Evolutionary conservation across 2,797 vertebrate genomes (phyloP).

Genomic region (Buphagus erythrorhynchus): DNA sequence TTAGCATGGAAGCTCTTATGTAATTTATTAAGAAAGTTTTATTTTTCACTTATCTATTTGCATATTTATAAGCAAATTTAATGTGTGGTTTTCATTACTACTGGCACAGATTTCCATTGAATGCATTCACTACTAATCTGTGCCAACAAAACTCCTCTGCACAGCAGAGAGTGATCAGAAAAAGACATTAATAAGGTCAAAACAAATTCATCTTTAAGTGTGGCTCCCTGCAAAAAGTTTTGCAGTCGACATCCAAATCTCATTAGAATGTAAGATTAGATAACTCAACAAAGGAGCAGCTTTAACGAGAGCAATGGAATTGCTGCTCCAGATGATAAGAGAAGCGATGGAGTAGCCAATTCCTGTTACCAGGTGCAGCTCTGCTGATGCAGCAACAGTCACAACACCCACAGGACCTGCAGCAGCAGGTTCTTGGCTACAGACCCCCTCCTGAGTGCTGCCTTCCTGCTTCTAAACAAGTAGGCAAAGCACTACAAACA

Average conservation of each 20-base stretch:
- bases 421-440: slow-evolving; percentile 38
- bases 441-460: neutral
- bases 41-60: slow-evolving; percentile 3
- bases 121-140: neutral
- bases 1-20: neutral
- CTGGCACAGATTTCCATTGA: neutral
- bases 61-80: neutral
- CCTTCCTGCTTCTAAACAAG: neutral
- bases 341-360: slow-evolving; percentile 13
- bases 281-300: slow-evolving; percentile 44
- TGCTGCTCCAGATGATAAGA: slow-evolving; percentile 6
- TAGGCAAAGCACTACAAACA: neutral
- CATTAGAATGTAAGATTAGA: slow-evolving; percentile 50
- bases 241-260: neutral
- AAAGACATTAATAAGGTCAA: neutral
- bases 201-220: slow-evolving; percentile 22
- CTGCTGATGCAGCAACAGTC: slow-evolving; percentile 58
- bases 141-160: neutral
- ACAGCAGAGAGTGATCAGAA: neutral
- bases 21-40: slow-evolving; percentile 5
- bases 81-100: slow-evolving; percentile 16
- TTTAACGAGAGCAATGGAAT: slow-evolving; percentile 35
- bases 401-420: slow-evolving; percentile 38
- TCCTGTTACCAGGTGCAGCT: slow-evolving; percentile 43
- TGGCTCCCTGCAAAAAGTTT: slow-evolving; percentile 29